A percentile compares a stretch with the other conserved stretches of the same genome.
These are phyloP conservation scores for Nezara viridula DNA, from an alignment of 2,888 invertebrate species.

Conservation along the genomic window DNA sequence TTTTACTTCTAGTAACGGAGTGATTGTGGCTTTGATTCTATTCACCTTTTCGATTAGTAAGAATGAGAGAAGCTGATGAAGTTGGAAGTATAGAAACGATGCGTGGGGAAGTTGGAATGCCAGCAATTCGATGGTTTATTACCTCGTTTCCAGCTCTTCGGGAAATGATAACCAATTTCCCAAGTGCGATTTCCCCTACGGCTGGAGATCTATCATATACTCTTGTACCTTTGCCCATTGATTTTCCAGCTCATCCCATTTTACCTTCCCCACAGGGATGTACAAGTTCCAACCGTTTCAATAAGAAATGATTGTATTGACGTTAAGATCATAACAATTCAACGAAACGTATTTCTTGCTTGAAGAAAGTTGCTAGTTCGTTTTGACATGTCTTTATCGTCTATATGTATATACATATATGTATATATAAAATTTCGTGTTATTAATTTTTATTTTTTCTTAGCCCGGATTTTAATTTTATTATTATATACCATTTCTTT, in stretches of 20 bases:
- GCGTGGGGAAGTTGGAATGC: background rate
- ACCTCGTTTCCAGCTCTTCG: background rate
- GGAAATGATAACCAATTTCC: conserved; percentile 25
- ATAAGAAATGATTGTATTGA: background rate
- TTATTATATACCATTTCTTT: no score
- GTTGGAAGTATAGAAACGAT: background rate
- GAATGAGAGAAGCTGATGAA: background rate
- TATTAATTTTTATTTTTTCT: no score
- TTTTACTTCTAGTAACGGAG: no score
- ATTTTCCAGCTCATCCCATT: background rate
- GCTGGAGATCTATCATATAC: background rate
- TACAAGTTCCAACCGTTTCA: background rate
- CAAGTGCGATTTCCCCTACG: conserved; percentile 23
- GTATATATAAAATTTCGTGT: no score
- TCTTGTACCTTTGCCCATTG: no score
- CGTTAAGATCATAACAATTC: no score
- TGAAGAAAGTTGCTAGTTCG: background rate
- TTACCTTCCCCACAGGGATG: no score
- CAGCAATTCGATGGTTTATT: background rate
- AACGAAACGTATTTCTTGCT: background rate
- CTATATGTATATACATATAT: no score
- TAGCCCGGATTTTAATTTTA: no score
- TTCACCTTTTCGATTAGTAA: background rate
- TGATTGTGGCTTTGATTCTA: no score
- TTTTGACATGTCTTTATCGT: no score